These are phyloP conservation scores for Dione vanillae DNA, from an alignment of 2,888 invertebrate genomes.

Conservation along the genomic window DNA sequence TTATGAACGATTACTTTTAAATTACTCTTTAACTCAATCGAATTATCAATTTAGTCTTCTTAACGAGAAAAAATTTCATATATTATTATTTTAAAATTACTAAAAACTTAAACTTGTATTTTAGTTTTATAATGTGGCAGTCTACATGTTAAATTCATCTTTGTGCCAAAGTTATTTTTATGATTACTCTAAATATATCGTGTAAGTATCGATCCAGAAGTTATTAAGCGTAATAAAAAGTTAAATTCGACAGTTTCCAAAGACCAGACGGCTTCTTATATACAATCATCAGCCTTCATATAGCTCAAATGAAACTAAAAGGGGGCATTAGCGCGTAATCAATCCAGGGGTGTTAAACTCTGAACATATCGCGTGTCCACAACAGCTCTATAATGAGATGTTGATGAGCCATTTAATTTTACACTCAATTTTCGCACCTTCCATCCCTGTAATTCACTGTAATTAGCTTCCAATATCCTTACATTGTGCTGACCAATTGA, in stretches of 20 bases:
- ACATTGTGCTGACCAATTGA: conserved; percentile 46
- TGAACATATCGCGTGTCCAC: conserved; percentile 49
- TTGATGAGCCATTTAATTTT: conserved; percentile 59
- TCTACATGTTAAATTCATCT: too few relatives aligned
- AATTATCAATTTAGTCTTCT: too few relatives aligned
- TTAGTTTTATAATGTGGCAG: not conserved
- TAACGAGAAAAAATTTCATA: not conserved
- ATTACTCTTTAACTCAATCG: too few relatives aligned
- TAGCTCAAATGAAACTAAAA: conserved; percentile 32
- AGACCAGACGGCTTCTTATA: conserved; percentile 4
- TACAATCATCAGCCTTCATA: conserved; percentile 8
- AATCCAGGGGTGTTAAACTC: conserved; percentile 46
- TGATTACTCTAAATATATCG: conserved; percentile 7
- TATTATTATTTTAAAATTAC: not conserved
- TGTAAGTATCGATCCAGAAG: not conserved
- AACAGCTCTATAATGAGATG: conserved; percentile 53
- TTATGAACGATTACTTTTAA: too few relatives aligned
- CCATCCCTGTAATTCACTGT: conserved; percentile 67
- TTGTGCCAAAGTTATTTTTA: conserved; percentile 5
- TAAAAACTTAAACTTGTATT: too few relatives aligned
- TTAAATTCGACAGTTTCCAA: not conserved
- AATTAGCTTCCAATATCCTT: conserved; percentile 58
- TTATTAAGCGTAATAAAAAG: conserved; percentile 18
- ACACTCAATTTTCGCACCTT: conserved; percentile 78
- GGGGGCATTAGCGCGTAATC: conserved; percentile 44